These are phyloP conservation scores for Ceramica pisi DNA, from an alignment of 2,888 invertebrate genomes.

Conservation along the genomic window DNA sequence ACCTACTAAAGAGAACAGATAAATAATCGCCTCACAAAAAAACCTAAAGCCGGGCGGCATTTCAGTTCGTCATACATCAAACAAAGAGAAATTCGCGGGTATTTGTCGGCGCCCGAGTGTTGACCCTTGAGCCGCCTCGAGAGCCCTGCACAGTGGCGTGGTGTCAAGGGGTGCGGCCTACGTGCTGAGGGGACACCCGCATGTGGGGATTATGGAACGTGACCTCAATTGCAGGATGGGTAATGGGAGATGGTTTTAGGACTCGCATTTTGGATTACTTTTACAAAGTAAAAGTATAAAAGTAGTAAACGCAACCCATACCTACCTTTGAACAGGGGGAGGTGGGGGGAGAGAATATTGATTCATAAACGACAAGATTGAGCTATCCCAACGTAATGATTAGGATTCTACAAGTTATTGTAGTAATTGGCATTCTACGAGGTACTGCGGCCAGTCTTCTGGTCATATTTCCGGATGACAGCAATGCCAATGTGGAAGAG, in stretches of 20 bases:
- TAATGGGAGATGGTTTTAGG: slow-evolving; percentile 4
- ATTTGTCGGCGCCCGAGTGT: slow-evolving; percentile 67
- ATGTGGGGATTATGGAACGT: slow-evolving; percentile 61
- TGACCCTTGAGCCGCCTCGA: slow-evolving; percentile 68
- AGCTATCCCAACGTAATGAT: no score
- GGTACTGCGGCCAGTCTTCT: no score
- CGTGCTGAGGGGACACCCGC: slow-evolving; percentile 65
- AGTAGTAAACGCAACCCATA: not conserved
- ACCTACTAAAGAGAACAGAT: not conserved
- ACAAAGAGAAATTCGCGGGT: slow-evolving; percentile 59
- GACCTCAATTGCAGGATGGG: slow-evolving; percentile 59
- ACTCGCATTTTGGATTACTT: not conserved
- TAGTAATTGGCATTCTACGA: no score
- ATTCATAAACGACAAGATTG: not conserved
- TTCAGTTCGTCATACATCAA: slow-evolving; percentile 45
- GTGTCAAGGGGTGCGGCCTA: slow-evolving; percentile 71
- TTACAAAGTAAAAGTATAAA: no score
- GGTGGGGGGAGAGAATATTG: not conserved
- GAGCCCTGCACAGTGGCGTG: slow-evolving; percentile 65
- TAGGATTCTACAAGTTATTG: no score
- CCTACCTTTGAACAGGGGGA: not conserved
- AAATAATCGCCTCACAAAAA: slow-evolving; percentile 1
- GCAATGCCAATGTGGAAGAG: no score
- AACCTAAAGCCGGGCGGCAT: slow-evolving; percentile 6
- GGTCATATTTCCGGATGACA: no score